Conservation (phyloP, 2,113 vertebrate species). For the Hucho hucho region DNA sequence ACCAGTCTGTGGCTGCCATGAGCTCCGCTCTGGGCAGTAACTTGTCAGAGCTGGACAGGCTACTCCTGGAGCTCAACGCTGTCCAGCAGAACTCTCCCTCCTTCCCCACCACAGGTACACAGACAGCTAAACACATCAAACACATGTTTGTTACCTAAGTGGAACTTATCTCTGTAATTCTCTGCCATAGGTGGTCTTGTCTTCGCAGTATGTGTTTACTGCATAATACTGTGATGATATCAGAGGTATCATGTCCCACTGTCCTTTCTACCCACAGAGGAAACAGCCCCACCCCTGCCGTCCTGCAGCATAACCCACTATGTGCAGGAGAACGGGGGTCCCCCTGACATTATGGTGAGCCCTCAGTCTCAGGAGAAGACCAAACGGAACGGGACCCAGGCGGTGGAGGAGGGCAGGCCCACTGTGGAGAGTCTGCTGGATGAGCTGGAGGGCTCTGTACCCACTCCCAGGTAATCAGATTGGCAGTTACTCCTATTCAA, state of each 20-base stretch:
- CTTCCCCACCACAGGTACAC: conserved; percentile 82
- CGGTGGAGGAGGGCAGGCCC: conserved; percentile 84
- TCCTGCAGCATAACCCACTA: conserved; percentile 81
- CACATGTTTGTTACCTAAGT: too few species aligned
- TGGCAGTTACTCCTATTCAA: not conserved
- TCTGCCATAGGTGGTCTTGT: not conserved
- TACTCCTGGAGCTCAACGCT: conserved; percentile 92
- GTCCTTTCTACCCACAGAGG: conserved; percentile 60
- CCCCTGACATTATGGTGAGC: conserved; percentile 72
- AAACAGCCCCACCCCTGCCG: conserved; percentile 72
- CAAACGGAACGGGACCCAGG: conserved; percentile 82
- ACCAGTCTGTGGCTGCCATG: conserved; percentile 86
- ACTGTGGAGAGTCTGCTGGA: conserved; percentile 92
- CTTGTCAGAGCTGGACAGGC: conserved; percentile 92
- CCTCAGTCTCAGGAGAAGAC: conserved; percentile 82
- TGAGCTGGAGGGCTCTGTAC: conserved; percentile 91
- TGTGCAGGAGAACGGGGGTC: conserved; percentile 78
- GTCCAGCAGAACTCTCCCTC: conserved; percentile 86
- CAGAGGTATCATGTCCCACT: not conserved
- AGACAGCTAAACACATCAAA: not conserved
- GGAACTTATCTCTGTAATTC: not conserved
- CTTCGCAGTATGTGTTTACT: not conserved
- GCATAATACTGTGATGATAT: not conserved
- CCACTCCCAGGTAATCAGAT: conserved; percentile 81
- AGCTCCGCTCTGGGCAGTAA: conserved; percentile 90